Conservation (phyloP, 2,888 invertebrate species). For the Petrolisthes manimaculis region DNA sequence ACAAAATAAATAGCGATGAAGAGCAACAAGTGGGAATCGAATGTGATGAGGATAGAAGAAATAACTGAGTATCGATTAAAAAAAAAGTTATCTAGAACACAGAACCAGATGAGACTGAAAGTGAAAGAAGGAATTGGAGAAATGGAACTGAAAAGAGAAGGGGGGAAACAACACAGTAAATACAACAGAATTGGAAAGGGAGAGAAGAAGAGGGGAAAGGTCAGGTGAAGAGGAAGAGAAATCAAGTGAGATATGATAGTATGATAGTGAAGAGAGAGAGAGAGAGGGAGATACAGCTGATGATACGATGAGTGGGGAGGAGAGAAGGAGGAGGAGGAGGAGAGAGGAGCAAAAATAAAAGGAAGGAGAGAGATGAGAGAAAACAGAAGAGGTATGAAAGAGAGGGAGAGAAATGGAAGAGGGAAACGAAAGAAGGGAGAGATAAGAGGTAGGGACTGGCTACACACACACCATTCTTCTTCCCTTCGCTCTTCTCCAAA, state of each 20-base stretch:
- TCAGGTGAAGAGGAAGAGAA: background rate
- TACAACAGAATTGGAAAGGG: background rate
- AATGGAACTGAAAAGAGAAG: background rate
- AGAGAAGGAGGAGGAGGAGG: conserved; percentile 4
- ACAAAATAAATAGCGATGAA: too few relatives aligned
- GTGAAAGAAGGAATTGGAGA: background rate
- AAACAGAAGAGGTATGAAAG: too few relatives aligned
- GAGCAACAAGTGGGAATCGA: too few relatives aligned
- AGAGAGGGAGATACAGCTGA: background rate
- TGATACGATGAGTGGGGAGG: background rate
- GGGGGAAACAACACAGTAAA: background rate
- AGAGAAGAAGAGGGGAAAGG: background rate
- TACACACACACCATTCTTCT: too few relatives aligned
- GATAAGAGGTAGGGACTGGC: too few relatives aligned
- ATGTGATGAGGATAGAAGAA: too few relatives aligned
- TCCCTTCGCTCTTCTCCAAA: too few relatives aligned
- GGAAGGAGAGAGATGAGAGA: background rate
- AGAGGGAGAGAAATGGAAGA: too few relatives aligned
- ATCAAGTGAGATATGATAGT: background rate
- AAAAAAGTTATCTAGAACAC: too few relatives aligned
- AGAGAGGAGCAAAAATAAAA: background rate
- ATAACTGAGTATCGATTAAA: too few relatives aligned
- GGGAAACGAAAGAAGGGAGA: too few relatives aligned
- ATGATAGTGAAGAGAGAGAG: background rate
- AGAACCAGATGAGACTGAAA: too few relatives aligned